Evolutionary conservation across 2,888 invertebrate genomes (phyloP).

Genomic region (Drosophila peninsularis): DNA sequence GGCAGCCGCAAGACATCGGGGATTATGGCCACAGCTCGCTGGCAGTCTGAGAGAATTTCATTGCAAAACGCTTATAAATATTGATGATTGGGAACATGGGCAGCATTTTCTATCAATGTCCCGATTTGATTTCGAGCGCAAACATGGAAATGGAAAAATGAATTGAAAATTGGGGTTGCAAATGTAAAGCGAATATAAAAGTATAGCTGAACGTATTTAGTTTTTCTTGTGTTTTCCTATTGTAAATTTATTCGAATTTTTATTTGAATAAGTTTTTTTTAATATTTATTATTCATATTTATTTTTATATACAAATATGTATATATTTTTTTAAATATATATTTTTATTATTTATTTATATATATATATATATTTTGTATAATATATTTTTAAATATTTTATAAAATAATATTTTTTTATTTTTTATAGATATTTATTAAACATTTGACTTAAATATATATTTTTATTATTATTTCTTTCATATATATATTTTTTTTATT

Average conservation of each 20-base stretch:
- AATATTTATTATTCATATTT: too few relatives aligned
- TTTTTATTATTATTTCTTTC: neutral
- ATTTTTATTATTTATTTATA: neutral
- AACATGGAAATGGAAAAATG: neutral
- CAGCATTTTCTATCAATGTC: neutral
- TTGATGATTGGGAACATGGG: slow-evolving; percentile 3
- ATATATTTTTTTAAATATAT: neutral
- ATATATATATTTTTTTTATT: neutral
- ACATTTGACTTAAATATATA: too few relatives aligned
- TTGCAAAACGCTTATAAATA: slow-evolving; percentile 7
- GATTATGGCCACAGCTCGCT: slow-evolving; percentile 1
- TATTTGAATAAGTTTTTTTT: neutral
- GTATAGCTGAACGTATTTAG: too few relatives aligned
- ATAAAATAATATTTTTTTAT: neutral
- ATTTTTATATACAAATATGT: neutral
- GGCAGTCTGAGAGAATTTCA: neutral
- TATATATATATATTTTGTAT: neutral
- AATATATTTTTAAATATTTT: neutral
- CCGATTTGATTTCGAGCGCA: neutral
- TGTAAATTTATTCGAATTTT: neutral
- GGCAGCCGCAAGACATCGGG: neutral
- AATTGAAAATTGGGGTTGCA: neutral
- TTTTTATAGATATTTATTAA: too few relatives aligned
- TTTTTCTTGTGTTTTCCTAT: neutral
- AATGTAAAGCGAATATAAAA: neutral